These are phyloP conservation scores for Heliconius erato DNA, from an alignment of 2,888 invertebrate species.

Conservation along the genomic window DNA sequence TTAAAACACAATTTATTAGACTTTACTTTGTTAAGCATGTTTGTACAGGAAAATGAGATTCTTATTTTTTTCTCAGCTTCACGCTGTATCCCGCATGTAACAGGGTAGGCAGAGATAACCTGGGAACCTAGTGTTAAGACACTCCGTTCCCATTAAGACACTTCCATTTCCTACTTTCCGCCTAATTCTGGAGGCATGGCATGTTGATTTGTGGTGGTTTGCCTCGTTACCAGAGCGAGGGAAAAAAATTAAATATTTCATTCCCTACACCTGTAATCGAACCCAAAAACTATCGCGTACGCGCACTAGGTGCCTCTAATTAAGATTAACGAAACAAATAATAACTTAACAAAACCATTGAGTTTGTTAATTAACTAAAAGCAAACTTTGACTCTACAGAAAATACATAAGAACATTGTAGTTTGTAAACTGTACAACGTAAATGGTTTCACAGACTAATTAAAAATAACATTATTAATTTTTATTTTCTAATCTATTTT, in stretches of 20 bases:
- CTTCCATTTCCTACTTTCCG: too few relatives aligned
- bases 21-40: neutral
- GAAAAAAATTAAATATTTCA: too few relatives aligned
- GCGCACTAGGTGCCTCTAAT: neutral
- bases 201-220: too few relatives aligned
- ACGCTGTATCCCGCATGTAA: too few relatives aligned
- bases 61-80: too few relatives aligned
- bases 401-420: neutral
- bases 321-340: neutral
- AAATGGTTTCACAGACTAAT: neutral
- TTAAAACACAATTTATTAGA: neutral
- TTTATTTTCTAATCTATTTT: neutral
- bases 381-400: neutral
- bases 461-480: neutral
- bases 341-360: neutral
- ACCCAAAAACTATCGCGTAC: too few relatives aligned
- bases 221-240: too few relatives aligned
- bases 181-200: too few relatives aligned
- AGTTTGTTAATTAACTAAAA: neutral
- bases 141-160: too few relatives aligned
- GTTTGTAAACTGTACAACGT: neutral
- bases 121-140: too few relatives aligned
- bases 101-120: too few relatives aligned
- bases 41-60: neutral
- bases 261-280: too few relatives aligned